Evolutionary conservation across 2,888 invertebrate genomes (phyloP), one percentile per base, ranked within the genome.

Genomic region (Blastobasis lacticolella): DNA sequence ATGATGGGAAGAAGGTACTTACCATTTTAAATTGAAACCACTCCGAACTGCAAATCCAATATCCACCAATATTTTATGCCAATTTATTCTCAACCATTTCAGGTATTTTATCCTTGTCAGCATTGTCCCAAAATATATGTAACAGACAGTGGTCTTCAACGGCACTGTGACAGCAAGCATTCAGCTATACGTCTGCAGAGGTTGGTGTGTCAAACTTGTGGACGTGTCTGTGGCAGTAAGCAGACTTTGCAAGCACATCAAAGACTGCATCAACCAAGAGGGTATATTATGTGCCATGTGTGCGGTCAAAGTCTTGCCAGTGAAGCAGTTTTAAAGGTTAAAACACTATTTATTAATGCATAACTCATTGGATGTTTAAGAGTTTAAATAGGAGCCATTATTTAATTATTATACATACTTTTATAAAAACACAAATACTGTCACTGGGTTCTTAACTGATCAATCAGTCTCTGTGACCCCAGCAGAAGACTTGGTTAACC

Each of bases 301-400:
- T 89, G 88, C 45, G 88, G 88, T 0, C 81, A 76, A 55, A 74
- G 68, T n/a, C 79, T 73, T 48, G 72, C 74, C 5, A 71, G 74
- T 1, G 65, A 69, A 45, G 66, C 70, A 54, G 69, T 67, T 49
- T 70, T 86, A 37, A 23, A 23, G 23, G 23, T 23, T 23, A 23
- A 23, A 23, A 23, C 23, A 23, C 23, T 2, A 23, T 23, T n/a
- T 23, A 23, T 2, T 23, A 23, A 23, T 23, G 3, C 1, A 23
- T 23, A 23, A 23, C 23, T 3, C 23, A 23, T 23, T 23, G 23
- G 23, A 23, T 23, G 2, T 23, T 23, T 23, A 23, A 2, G 3
- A 23, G 23, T 23, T 23, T 23, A 23, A 23, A 23, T 23, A 1
- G 3, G 23, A 23, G 3, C 23, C 3, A 3, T 23, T 23, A 23